Base-by-base conservation (phyloP, 92 coral and sea anemone genomes). In the Epizoanthus stellaris region DNA sequence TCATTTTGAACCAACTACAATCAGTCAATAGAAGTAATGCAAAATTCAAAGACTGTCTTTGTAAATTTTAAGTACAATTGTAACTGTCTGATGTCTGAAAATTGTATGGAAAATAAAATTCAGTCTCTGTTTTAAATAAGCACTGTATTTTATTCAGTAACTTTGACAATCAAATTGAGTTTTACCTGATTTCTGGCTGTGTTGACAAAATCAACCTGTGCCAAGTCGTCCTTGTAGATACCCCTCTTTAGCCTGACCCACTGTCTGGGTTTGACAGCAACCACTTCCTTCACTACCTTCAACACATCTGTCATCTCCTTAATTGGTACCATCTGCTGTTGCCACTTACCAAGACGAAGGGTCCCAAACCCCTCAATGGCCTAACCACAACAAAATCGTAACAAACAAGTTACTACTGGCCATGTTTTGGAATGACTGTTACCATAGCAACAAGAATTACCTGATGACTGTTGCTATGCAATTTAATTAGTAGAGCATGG, bases 171-270 rank as follows among this genome's bases (percentile, higher is more conserved):
- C 10, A 49, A 6, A 49, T 49, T 1, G 10, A 52, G 56, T 52
- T 75, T 20, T 70, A 96, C 98, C 93, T 97, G 99, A 85, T 97
- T 97, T 71, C 98, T 97, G 39, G 99, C 98, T 69, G 98, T 95
- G 85, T 97, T 95, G 0, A 97, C 99, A 92, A 86, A 97, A 59
- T 97, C 99, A 67, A 97, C 93, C 93, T 97, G 99, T 17, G 99
- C 99, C 15, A 97, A 90, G 71, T 97, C 99, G 84, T 97, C 99
- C 86, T 97, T 97, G 87, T 95, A 95, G 80, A 97, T 95, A 25
- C 99, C 99, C 77, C 99, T 85, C 82, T 97, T 97, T 11, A 97
- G 81, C n/a, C 99, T 81, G 66, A 97, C 99, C 99, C 99, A 97
- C 72, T 97, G 99, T 59, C 88, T 95, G 6, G 99, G 94, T 79